Evolutionary conservation across 2,113 vertebrate genomes (phyloP), one percentile per base, ranked within the genome.

Genomic region (Xiphias gladius): DNA sequence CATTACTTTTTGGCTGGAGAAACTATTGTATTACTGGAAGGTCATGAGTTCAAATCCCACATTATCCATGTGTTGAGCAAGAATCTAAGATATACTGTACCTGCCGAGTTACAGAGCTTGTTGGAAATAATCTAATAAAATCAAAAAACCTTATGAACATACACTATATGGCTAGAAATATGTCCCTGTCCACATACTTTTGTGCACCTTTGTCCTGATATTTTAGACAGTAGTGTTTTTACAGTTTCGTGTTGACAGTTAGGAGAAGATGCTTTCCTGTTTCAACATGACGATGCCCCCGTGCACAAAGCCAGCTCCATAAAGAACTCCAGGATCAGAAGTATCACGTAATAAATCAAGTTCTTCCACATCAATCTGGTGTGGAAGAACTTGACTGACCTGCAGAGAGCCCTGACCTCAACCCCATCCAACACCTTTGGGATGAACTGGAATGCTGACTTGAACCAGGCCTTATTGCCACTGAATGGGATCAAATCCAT

Each of bases 361-460:
- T 30, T 50, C 50, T 41, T 7, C 32, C 26, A 55, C 20, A 37
- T 16, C 35, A 35, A n/a, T n/a, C n/a, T 37, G 22, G 20, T 70
- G 57, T 69, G 61, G 7, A 81, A 26, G 66, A 73, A 67, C 46
- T 22, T 22, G 22, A 24, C 37, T 30, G 24, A 24, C 69, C 30
- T 50, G 46, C 30, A 41, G 22, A 37, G n/a, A 80, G 70, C 30
- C 7, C n/a, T 79, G 71, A 63, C 43, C 46, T 62, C 32, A 24
- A 69, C 79, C 43, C 62, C 17, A 39, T 80, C 61, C 52, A n/a
- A 74, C 82, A 73, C 76, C 14, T 79, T 17, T 22, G 71, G 71
- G 68, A 82, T 67, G 43, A 71, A 57, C 24, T 68, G 55, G 76
- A 77, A 84, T 2, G 37, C 61, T 0, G 66, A 39, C 22, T 3